phyloP scores from a whole-genome alignment of 2,797 vertebrate species.

The Carduelis carduelis region DNA sequence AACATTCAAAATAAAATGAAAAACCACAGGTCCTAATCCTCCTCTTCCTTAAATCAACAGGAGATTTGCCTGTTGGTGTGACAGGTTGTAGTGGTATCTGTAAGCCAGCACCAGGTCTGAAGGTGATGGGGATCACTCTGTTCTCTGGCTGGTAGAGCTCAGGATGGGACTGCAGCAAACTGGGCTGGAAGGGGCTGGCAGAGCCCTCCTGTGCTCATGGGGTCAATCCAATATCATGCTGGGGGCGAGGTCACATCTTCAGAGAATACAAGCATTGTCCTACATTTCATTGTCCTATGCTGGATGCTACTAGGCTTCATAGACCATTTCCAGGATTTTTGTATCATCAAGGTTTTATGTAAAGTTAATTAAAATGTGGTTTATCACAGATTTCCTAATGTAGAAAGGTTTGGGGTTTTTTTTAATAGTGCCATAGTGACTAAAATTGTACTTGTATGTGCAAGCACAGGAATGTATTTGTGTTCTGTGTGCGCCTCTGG shows the following conservation, averaged over 20 bases:
- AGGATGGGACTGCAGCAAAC: background rate
- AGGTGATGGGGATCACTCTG: background rate
- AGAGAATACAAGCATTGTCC: fast-evolving
- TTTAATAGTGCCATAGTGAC: background rate
- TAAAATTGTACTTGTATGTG: background rate
- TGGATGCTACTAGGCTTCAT: background rate
- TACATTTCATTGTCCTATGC: background rate
- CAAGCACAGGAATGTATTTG: background rate
- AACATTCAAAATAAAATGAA: conserved; percentile 23
- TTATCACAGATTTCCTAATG: background rate
- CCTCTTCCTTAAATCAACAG: background rate
- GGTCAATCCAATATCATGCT: background rate
- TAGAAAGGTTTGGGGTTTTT: background rate
- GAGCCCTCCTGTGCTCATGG: fast-evolving
- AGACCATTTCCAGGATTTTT: background rate
- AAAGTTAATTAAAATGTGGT: background rate
- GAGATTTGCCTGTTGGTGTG: background rate
- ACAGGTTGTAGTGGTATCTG: fast-evolving
- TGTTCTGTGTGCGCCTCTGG: background rate
- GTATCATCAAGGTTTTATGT: background rate
- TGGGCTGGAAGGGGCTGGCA: background rate
- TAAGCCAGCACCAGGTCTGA: background rate
- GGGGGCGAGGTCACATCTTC: background rate
- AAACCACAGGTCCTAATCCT: background rate
- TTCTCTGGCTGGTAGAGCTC: background rate